Percentiles rank a stretch among this genome's conserved stretches.
These are phyloP conservation scores for Callaeas wilsoni DNA, from an alignment of 2,113 vertebrate species.

Conservation along the genomic window DNA sequence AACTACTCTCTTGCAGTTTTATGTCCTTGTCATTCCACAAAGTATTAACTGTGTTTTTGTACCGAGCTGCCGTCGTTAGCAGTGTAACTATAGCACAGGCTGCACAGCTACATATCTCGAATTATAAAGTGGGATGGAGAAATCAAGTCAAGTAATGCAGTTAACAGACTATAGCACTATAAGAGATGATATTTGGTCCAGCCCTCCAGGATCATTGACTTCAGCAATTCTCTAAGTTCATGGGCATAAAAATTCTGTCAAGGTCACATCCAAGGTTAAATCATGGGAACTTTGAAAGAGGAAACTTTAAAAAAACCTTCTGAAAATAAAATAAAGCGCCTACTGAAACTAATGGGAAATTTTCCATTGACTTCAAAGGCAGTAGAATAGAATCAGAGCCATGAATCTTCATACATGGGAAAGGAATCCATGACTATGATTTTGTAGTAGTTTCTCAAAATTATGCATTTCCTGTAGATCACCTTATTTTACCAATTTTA, in stretches of 20 bases:
- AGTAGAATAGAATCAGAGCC: not conserved
- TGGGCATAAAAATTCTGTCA: not conserved
- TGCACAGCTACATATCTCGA: not conserved
- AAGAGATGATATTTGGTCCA: not conserved
- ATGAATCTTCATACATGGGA: not conserved
- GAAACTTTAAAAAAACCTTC: not conserved
- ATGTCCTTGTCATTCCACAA: not conserved
- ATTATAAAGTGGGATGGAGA: not conserved
- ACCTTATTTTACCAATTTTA: not conserved
- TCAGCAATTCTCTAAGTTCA: not conserved
- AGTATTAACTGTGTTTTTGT: not conserved
- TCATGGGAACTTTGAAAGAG: not conserved
- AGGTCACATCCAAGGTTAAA: not conserved
- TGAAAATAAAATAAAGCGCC: constrained; percentile 8
- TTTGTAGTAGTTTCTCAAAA: not conserved
- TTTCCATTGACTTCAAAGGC: constrained; percentile 25
- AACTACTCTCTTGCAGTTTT: not conserved
- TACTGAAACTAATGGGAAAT: constrained; percentile 30
- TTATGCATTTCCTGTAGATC: not conserved
- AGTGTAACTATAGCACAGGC: not conserved
- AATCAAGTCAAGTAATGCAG: not conserved
- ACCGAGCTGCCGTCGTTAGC: not conserved
- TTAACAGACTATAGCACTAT: not conserved
- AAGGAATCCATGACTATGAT: not conserved
- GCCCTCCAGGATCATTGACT: not conserved